These are phyloP conservation scores for Bombyx mandarina DNA, from an alignment of 1,140 invertebrate genomes.

Conservation along the genomic window DNA sequence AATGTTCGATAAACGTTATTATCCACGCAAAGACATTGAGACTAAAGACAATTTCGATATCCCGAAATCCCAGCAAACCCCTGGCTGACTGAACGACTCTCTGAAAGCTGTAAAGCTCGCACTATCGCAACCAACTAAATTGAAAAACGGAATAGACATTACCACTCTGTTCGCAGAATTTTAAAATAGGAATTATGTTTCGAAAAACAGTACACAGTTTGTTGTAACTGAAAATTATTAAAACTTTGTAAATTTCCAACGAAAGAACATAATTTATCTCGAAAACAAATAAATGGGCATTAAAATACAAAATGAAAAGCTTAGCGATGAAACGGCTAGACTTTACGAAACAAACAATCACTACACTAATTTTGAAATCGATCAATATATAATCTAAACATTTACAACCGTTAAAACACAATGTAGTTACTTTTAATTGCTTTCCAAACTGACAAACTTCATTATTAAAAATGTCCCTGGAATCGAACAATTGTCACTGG, in stretches of 20 bases:
- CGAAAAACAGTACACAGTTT: slow-evolving; percentile 1
- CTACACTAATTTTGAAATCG: no score
- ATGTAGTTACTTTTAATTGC: neutral
- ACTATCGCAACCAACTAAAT: slow-evolving; percentile 21
- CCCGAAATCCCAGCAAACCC: slow-evolving; percentile 15
- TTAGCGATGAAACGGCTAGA: neutral
- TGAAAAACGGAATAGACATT: slow-evolving; percentile 15
- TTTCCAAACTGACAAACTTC: neutral
- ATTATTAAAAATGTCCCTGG: slow-evolving; percentile 25
- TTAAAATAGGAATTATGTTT: slow-evolving; percentile 2
- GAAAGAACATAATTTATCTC: neutral
- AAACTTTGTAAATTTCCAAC: neutral
- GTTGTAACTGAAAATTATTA: slow-evolving; percentile 1
- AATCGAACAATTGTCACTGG: slow-evolving; percentile 60
- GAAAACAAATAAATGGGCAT: neutral
- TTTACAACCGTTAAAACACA: neutral
- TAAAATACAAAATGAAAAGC: neutral
- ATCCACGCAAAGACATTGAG: slow-evolving; percentile 7
- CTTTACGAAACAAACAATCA: neutral
- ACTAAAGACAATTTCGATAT: slow-evolving; percentile 20
- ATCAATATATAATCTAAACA: neutral
- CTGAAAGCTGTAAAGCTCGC: slow-evolving; percentile 18
- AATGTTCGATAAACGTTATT: neutral
- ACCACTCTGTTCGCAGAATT: slow-evolving; percentile 1
- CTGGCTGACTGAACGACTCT: slow-evolving; percentile 14